Percentiles rank a stretch among this genome's conserved stretches.
phyloP scores from a whole-genome alignment of 2,113 vertebrate genomes.

The Corythoichthys haematopterus region DNA sequence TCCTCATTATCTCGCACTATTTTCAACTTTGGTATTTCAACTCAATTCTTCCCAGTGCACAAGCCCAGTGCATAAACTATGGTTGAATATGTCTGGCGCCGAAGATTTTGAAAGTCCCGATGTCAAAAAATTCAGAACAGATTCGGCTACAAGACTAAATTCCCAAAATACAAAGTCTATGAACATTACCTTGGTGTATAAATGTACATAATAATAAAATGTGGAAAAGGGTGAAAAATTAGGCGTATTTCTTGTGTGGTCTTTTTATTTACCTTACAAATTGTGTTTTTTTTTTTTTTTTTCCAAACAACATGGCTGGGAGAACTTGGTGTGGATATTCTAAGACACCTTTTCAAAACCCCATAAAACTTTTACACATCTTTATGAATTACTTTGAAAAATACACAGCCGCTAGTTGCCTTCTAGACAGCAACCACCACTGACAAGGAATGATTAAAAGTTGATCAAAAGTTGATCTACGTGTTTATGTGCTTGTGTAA shows the following conservation, averaged over 20 bases:
- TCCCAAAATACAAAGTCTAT: not conserved
- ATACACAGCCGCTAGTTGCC: not conserved
- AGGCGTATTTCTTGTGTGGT: not conserved
- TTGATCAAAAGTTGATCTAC: constrained; percentile 36
- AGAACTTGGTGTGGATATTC: not conserved
- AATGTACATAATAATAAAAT: not conserved
- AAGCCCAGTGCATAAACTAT: not conserved
- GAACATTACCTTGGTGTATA: not conserved
- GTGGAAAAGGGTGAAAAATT: not conserved
- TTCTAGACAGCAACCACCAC: not conserved
- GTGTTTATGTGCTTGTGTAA: constrained; percentile 48
- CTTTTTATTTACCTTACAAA: constrained; percentile 1
- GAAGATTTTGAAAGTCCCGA: not conserved
- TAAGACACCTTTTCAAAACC: not conserved
- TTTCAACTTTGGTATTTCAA: not conserved
- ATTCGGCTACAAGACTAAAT: not conserved
- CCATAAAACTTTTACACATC: not conserved
- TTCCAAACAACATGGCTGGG: not conserved
- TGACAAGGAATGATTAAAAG: not conserved
- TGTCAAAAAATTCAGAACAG: not conserved
- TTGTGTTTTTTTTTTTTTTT: not conserved
- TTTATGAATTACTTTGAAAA: not conserved
- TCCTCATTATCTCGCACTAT: not conserved
- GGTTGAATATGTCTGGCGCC: not conserved
- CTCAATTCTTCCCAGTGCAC: not conserved